Evolutionary conservation across 2,113 vertebrate species (phyloP).

Genomic region (Plecturocebus donacophilus): DNA sequence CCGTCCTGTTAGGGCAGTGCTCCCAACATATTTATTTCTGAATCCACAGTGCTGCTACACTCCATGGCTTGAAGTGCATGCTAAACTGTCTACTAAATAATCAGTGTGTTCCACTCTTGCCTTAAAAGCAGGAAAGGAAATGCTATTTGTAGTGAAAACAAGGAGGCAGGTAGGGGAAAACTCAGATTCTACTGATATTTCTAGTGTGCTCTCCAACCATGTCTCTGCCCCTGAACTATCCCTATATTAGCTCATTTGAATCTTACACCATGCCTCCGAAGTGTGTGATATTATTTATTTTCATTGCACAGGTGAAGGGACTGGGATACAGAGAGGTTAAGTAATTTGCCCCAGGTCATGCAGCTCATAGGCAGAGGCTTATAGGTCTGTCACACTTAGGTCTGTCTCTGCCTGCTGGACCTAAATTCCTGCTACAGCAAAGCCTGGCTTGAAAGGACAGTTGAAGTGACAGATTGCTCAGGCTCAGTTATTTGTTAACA

Average conservation of each 20-base stretch:
- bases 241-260: not conserved
- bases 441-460: not conserved
- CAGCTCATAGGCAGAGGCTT: not conserved
- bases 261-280: not conserved
- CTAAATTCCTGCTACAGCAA: not conserved
- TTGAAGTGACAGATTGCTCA: not conserved
- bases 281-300: not conserved
- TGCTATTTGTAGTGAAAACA: not conserved
- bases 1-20: not conserved
- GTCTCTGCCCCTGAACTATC: not conserved
- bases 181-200: not conserved
- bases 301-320: not conserved
- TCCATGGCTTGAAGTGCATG: not conserved
- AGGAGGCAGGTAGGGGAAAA: not conserved
- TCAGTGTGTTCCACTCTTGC: not conserved
- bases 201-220: not conserved
- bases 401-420: not conserved
- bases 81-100: not conserved
- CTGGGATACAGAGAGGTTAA: not conserved
- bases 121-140: not conserved
- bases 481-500: not conserved
- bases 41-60: not conserved
- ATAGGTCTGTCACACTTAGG: not conserved
- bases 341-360: not conserved
- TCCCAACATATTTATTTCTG: not conserved